Evolutionary conservation across 1,140 invertebrate genomes (phyloP).

Genomic region (Aphis craccivora): DNA sequence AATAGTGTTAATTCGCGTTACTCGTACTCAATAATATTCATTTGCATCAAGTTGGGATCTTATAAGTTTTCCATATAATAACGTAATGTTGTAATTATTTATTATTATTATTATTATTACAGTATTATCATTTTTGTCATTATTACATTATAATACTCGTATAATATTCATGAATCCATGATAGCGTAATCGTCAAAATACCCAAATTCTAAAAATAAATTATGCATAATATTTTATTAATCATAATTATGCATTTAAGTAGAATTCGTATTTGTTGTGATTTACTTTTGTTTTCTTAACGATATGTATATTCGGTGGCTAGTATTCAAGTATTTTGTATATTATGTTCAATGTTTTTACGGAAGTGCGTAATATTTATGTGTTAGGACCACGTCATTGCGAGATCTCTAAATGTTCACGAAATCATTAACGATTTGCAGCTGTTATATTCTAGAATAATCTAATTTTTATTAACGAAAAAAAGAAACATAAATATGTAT

Average conservation of each 20-base stretch:
- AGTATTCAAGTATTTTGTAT: not conserved
- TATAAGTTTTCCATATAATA: not conserved
- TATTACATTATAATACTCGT: not conserved
- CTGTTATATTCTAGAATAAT: not conserved
- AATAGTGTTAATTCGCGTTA: not conserved
- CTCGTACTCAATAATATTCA: not conserved
- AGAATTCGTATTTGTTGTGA: not conserved
- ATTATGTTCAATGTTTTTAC: not conserved
- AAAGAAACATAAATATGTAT: not conserved
- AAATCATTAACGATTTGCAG: not conserved
- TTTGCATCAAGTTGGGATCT: not conserved
- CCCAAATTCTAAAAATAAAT: conserved; percentile 7
- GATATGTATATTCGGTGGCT: not conserved
- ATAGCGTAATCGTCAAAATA: not conserved
- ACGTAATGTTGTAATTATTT: not conserved
- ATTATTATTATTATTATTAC: not conserved
- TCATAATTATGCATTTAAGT: not conserved
- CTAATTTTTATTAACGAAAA: not conserved
- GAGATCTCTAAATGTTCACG: not conserved
- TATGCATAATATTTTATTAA: not conserved
- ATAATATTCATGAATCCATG: not conserved
- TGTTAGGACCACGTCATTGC: not conserved
- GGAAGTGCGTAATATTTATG: not conserved
- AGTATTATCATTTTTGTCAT: not conserved
- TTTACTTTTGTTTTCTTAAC: not conserved